Conservation (phyloP, 2,888 invertebrate species). For the Palloptera scutellata region DNA sequence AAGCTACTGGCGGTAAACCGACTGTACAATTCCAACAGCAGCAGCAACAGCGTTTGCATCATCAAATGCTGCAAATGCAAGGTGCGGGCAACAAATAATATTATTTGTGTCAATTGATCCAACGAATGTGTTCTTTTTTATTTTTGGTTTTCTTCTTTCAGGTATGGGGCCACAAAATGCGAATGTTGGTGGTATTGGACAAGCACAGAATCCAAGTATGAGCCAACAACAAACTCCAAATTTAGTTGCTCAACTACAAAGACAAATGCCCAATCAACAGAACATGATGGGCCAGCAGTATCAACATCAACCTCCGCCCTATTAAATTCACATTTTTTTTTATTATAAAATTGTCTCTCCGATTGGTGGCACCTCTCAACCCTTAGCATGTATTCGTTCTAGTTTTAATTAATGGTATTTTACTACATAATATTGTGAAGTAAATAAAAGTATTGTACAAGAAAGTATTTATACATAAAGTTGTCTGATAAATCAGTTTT, state of each 20-base stretch:
- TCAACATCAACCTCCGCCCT: constrained; percentile 65
- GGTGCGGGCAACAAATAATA: constrained; percentile 50
- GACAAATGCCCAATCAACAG: constrained; percentile 66
- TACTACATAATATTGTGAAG: not conserved
- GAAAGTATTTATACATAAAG: too few species aligned
- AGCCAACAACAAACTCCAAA: constrained; percentile 70
- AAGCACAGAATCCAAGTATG: constrained; percentile 60
- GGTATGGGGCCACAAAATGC: constrained; percentile 57
- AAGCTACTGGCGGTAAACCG: constrained; percentile 58
- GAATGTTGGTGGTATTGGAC: constrained; percentile 53
- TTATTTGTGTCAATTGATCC: not conserved
- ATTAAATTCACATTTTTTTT: constrained; percentile 38
- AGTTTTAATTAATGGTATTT: not conserved
- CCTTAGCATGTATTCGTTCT: not conserved
- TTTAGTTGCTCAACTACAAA: constrained; percentile 72
- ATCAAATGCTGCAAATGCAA: constrained; percentile 72
- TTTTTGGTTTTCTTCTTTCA: constrained; percentile 30
- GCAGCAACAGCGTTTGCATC: constrained; percentile 73
- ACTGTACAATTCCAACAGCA: constrained; percentile 58
- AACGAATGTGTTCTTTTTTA: not conserved
- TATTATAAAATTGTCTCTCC: not conserved
- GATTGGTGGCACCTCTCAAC: not conserved
- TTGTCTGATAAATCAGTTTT: too few species aligned
- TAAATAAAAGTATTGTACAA: not conserved
- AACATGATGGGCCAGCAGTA: constrained; percentile 62